Percentiles rank a stretch among this genome's conserved stretches.
These are phyloP conservation scores for Oreochromis spilurus DNA, from an alignment of 2,113 vertebrate genomes.

Conservation along the genomic window DNA sequence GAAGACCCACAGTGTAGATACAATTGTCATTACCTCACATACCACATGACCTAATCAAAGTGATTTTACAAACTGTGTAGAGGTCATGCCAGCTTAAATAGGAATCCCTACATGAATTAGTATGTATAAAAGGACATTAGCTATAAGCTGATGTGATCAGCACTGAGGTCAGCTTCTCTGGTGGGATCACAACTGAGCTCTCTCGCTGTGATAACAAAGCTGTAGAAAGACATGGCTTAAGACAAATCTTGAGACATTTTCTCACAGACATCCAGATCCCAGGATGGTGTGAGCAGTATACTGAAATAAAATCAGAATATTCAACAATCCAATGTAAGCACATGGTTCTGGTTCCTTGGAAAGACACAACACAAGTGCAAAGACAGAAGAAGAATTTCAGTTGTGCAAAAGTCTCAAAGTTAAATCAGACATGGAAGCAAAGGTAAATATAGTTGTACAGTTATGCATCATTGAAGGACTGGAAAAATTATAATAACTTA, in stretches of 20 bases:
- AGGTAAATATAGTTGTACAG: not conserved
- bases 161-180: not conserved
- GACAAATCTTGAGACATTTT: not conserved
- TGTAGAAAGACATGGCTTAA: not conserved
- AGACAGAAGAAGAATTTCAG: not conserved
- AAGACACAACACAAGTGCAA: not conserved
- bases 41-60: not conserved
- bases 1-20: not conserved
- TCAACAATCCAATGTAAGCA: not conserved
- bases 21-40: not conserved
- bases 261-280: not conserved
- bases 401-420: not conserved
- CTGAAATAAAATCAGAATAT: not conserved
- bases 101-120: not conserved
- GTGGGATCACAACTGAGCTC: no score
- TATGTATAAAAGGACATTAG: not conserved
- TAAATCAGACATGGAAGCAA: not conserved
- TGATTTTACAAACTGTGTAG: not conserved
- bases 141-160: not conserved
- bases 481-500: not conserved
- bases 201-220: not conserved
- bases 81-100: not conserved
- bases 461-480: not conserved
- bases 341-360: not conserved
- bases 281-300: not conserved